Base-by-base conservation (phyloP, 1,140 invertebrate species). In the Cecropterus lyciades region DNA sequence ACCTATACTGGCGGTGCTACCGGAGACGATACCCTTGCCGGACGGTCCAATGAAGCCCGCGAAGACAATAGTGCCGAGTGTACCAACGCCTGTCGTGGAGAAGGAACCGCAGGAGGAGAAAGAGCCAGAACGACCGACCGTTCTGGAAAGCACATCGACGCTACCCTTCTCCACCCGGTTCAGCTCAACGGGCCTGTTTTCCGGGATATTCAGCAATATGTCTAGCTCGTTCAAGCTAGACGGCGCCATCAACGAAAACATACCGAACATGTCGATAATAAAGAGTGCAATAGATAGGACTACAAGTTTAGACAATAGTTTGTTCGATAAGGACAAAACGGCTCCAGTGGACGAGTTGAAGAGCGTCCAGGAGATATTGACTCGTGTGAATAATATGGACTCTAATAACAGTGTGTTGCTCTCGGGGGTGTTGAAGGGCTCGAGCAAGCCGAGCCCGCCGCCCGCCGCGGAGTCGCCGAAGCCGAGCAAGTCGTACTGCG, bases 271-370 rank as follows among this genome's bases (percentile, higher is more conserved):
- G 77, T 86, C 89, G n/a, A 78, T 91, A 71, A 92, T 93, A 70
- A 92, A 93, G 67, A 93, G 88, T 86, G 89, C 92, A 71, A 93
- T 93, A 80, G 88, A 92, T 75, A 87, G 85, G 83, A 92, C 90
- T 75, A 90, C 89, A 79, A 91, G 78, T 79, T 82, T 92, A 79
- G 92, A 93, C 60, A 87, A 71, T 78, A 84, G 85, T 77, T 79
- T 93, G 65, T 91, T 91, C 65, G 88, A 89, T 68, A 87, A 85
- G 63, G 84, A 82, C 64, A 85, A 79, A 71, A 78, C 80, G 55
- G 85, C 80, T 65, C 82, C 83, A 8, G 83, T 75, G 66, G 91
- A 93, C 64, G 92, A 93, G 43, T 72, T 92, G 63, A 87, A 85
- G 68, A 93, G 86, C 72, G 92, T 92, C 4, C 88, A 91, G 48